Base-by-base conservation (phyloP, 1,140 invertebrate species). In the Sinonovacula constricta region DNA sequence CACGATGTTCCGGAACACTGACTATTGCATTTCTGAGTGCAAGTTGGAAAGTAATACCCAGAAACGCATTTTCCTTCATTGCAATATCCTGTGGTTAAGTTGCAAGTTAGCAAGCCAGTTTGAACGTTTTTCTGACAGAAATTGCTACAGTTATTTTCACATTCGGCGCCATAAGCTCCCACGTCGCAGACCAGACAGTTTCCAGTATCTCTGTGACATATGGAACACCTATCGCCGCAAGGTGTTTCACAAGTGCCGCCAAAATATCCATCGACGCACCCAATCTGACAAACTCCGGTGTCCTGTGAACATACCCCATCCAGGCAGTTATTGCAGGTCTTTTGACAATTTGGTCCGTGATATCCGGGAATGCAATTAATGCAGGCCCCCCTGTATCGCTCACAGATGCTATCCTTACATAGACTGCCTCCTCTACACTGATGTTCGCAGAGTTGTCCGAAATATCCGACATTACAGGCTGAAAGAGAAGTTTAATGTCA, bases 401-500 rank as follows among this genome's bases (percentile, higher is more conserved):
- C 59, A 69, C 75, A 78, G 10, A 67, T 2, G 3, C 15, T 39
- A 5, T 65, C 34, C n/a, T 45, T 56, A 60, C 72, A 76, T 2
- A 18, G n/a, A 12, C 0, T 4, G 12, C 63, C 63, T 0, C 72
- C 72, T 24, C 59, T 62, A 30, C 72, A 76, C 3, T 59, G 39
- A 3, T 30, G 2, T 24, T 56, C 56, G 53, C 72, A 76, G 24
- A 49, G 67, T 1, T 66, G n/a, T 5, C 72, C 62, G 53, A 26
- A 76, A 2, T 36, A 56, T 14, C 72, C 63, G n/a, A 76, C 63
- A 2, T 18, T 15, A 59, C 72, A 76, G 45, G 54, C 63, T 76
- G 53, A 65, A 65, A 45, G 39, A 45, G 39, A 10, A 45, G 39
- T 10, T 45, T 10, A n/a, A n/a, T n/a, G n/a, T n/a, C n/a, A n/a